Base-by-base conservation (phyloP, 2,797 vertebrate species). In the Apogon hyalosoma region DNA sequence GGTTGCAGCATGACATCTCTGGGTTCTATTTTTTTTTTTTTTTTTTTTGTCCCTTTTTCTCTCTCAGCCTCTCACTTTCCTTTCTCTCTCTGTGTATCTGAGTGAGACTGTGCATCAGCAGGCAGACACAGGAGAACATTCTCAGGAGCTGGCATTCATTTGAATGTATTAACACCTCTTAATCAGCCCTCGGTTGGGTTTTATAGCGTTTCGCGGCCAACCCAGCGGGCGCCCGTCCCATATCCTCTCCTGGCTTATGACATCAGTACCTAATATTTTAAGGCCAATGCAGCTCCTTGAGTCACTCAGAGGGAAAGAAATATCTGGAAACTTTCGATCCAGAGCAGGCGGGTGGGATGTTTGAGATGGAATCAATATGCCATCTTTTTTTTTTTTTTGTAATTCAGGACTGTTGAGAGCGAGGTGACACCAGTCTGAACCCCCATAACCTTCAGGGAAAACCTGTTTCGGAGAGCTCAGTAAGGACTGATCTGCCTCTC, bases 121-220 rank as follows among this genome's bases (percentile, higher is more conserved):
- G 24, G 41, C 60, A 79, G 43, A 61, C 18, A 15, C 19, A 15
- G 10, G 48, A 4, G 11, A 38, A 40, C 12, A 24, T 41, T n/a
- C 36, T 75, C 61, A 73, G 74, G 57, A 71, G 7, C 68, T 48
- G 70, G 58, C 57, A 70, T 83, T 79, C 0, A 80, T 88, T 81
- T 69, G 38, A 83, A 85, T 82, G 45, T 75, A 82, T 87, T 78
- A 82, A 58, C 73, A 79, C 64, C 36, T 68, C 65, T 63, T 74
- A 75, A 81, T 82, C 68, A 79, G 66, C 73, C 43, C 7, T 15
- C 39, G 58, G 52, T 72, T 48, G 15, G 38, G 16, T 49, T 39
- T 42, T 47, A 41, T 28, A 39, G 18, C 2, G 11, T 19, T 69
- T 63, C 66, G 53, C 47, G 65, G 65, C 48, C 24, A 31, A 13